A percentile compares a stretch with the other conserved stretches of the same genome.
phyloP scores from a whole-genome alignment of 2,113 vertebrate genomes.

The Eretmochelys imbricata region DNA sequence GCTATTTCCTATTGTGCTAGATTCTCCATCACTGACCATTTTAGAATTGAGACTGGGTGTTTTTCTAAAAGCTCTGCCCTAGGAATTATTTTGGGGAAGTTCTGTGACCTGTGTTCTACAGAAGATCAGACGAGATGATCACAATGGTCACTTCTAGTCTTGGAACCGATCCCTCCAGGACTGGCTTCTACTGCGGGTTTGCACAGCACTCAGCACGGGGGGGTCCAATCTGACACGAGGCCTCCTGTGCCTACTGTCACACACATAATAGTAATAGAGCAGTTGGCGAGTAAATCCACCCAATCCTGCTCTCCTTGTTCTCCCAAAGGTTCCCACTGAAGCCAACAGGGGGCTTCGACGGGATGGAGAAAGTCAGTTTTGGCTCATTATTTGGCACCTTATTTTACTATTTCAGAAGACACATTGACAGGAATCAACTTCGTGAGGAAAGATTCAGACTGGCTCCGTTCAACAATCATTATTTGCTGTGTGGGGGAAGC shows the following conservation, averaged over 20 bases:
- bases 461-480: too few species aligned
- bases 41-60: not conserved
- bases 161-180: not conserved
- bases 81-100: not conserved
- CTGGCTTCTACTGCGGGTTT: not conserved
- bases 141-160: not conserved
- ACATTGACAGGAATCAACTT: not conserved
- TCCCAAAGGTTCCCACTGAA: not conserved
- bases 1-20: too few species aligned
- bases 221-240: too few species aligned
- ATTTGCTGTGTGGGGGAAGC: too few species aligned
- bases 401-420: not conserved
- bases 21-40: not conserved
- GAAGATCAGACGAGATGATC: not conserved
- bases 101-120: not conserved
- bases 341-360: not conserved
- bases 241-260: too few species aligned
- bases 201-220: not conserved
- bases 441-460: not conserved
- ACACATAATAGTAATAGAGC: not conserved
- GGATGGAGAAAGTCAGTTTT: not conserved
- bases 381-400: not conserved
- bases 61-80: not conserved
- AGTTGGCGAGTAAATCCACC: not conserved
- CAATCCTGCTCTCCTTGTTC: not conserved